These are phyloP conservation scores for Notodonta ziczac DNA, from an alignment of 2,888 invertebrate genomes.

Conservation along the genomic window DNA sequence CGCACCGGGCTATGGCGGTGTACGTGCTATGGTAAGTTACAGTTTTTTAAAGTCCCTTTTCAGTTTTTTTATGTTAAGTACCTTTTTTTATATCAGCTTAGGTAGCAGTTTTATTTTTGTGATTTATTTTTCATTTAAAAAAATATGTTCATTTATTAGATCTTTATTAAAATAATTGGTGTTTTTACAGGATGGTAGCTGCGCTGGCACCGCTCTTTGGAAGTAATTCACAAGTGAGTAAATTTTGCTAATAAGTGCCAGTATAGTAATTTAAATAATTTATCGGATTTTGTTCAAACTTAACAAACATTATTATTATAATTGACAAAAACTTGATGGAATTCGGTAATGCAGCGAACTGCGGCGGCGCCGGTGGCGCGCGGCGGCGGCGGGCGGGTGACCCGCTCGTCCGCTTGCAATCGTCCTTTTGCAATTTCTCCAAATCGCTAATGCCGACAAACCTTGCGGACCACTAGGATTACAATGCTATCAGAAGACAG, in stretches of 20 bases:
- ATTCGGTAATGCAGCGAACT: slow-evolving; percentile 60
- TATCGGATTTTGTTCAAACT: slow-evolving; percentile 3
- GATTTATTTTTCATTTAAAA: slow-evolving; percentile 7
- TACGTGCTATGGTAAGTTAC: slow-evolving; percentile 82
- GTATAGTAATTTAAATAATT: slow-evolving; percentile 1
- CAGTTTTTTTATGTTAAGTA: neutral
- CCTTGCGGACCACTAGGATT: slow-evolving; percentile 15
- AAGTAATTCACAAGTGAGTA: slow-evolving; percentile 67
- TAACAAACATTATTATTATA: slow-evolving; percentile 18
- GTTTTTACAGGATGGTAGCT: slow-evolving; percentile 69
- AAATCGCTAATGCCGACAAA: slow-evolving; percentile 54
- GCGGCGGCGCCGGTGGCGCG: slow-evolving; percentile 19
- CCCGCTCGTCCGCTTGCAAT: slow-evolving; percentile 67
- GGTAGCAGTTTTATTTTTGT: slow-evolving; percentile 13
- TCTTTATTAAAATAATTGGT: slow-evolving; percentile 18
- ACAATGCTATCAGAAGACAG: neutral
- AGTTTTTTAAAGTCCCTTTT: slow-evolving; percentile 11
- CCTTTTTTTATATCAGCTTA: neutral
- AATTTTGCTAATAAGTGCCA: slow-evolving; percentile 14
- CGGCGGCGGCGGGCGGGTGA: slow-evolving; percentile 47
- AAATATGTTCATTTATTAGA: slow-evolving; percentile 7
- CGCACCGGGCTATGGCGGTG: slow-evolving; percentile 81
- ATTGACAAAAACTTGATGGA: slow-evolving; percentile 49
- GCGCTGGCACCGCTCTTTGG: slow-evolving; percentile 66
- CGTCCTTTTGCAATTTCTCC: slow-evolving; percentile 76